A percentile compares a stretch with the other conserved stretches of the same genome.
Evolutionary conservation across 2,888 invertebrate genomes (phyloP).

Genomic region (Drosophila mercatorum): DNA sequence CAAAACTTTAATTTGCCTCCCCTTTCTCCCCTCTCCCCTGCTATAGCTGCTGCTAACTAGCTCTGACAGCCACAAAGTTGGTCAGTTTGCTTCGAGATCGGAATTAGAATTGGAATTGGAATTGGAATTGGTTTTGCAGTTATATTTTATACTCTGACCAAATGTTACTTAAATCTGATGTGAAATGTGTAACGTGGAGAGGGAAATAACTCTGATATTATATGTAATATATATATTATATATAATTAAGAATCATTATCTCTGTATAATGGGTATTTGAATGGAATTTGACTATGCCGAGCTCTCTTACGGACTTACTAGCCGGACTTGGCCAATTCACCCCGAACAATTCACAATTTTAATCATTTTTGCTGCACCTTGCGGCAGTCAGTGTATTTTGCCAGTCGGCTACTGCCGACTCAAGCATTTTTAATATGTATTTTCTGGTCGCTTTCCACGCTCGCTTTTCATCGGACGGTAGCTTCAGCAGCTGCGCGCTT

Average conservation of each 20-base stretch:
- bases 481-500: conserved; percentile 33
- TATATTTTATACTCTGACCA: background rate
- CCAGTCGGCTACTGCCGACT: background rate
- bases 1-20: conserved; percentile 4
- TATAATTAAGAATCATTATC: too few species aligned
- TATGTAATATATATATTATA: too few species aligned
- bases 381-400: background rate
- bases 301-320: too few species aligned
- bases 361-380: background rate
- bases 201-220: too few species aligned
- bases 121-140: conserved; percentile 34
- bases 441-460: conserved; percentile 58
- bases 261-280: too few species aligned
- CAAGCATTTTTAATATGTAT: background rate
- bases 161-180: background rate
- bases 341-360: too few species aligned
- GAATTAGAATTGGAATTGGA: conserved; percentile 30
- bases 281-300: too few species aligned
- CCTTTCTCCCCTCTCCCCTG: background rate
- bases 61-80: conserved; percentile 32
- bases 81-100: conserved; percentile 48
- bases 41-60: conserved; percentile 30
- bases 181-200: background rate
- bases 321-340: too few species aligned
- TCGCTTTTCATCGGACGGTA: conserved; percentile 62